These are phyloP conservation scores for Calliopsis andreniformis DNA, from an alignment of 1,140 invertebrate genomes.

Conservation along the genomic window DNA sequence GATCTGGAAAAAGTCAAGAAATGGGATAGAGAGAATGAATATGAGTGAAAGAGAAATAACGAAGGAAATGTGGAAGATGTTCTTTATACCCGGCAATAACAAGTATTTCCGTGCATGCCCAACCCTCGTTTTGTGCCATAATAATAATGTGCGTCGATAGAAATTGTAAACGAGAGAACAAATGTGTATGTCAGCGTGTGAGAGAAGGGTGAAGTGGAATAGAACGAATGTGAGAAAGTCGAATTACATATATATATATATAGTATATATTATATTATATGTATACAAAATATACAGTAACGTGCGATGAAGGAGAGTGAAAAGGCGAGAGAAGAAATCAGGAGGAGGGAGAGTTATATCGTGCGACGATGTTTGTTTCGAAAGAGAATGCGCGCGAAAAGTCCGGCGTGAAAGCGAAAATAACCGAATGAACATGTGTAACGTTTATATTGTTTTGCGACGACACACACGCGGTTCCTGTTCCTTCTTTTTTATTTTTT, in stretches of 20 bases:
- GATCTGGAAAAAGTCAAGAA: background rate
- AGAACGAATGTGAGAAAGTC: background rate
- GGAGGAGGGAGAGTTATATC: conserved; percentile 15
- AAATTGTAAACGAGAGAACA: conserved; percentile 19
- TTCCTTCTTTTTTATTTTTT: conserved; percentile 59
- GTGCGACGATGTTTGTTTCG: background rate
- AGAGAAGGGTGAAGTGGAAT: background rate
- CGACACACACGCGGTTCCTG: conserved; percentile 70
- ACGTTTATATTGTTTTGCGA: conserved; percentile 4
- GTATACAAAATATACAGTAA: conserved; percentile 13
- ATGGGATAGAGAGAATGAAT: background rate
- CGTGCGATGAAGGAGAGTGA: conserved; percentile 1
- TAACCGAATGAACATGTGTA: background rate
- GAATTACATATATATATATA: conserved; percentile 24
- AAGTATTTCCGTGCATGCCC: conserved; percentile 38
- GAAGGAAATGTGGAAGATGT: conserved; percentile 30
- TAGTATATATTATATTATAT: conserved; percentile 22
- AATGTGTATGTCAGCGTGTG: background rate
- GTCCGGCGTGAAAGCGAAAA: background rate
- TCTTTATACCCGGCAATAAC: conserved; percentile 35
- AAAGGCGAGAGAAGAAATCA: background rate
- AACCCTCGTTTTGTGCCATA: conserved; percentile 73
- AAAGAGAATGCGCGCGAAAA: background rate
- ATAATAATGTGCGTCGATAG: conserved; percentile 46
- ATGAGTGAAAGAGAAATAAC: conserved; percentile 20